Conservation (phyloP, 1,140 invertebrate species). For the Lethocerus indicus region DNA sequence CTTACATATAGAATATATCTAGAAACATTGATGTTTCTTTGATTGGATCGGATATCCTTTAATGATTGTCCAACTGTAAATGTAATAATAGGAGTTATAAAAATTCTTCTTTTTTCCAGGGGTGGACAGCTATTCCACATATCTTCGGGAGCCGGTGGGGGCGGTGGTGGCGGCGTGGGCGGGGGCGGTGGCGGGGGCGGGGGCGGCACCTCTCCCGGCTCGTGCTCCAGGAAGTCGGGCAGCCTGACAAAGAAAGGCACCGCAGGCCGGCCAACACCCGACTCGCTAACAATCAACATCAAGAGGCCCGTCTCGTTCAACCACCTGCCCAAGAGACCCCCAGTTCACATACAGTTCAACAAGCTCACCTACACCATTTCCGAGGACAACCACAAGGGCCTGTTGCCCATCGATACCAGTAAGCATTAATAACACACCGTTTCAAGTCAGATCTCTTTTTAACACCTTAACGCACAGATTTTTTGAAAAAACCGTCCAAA, state of each 20-base stretch:
- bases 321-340: conserved; percentile 27
- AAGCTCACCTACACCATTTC: conserved; percentile 31
- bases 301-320: conserved; percentile 20
- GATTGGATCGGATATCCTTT: no score
- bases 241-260: conserved; percentile 9
- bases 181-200: not conserved
- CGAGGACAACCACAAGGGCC: conserved; percentile 29
- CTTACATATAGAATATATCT: no score
- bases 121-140: conserved; percentile 3
- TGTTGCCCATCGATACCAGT: conserved; percentile 19
- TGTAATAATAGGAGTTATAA: no score
- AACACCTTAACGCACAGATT: not conserved
- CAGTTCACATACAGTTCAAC: conserved; percentile 32
- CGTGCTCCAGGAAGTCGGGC: conserved; percentile 3
- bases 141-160: not conserved
- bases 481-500: not conserved
- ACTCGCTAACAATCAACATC: conserved; percentile 11
- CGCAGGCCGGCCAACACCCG: not conserved
- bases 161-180: no score
- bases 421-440: not conserved
- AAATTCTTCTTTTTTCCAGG: not conserved
- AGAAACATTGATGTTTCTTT: no score
- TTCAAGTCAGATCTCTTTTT: not conserved
- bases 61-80: no score
- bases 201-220: not conserved